Percentiles rank a stretch among this genome's conserved stretches.
Conservation (phyloP, 2,888 invertebrate genomes). For the Ptycholaimellus sp. region DNA sequence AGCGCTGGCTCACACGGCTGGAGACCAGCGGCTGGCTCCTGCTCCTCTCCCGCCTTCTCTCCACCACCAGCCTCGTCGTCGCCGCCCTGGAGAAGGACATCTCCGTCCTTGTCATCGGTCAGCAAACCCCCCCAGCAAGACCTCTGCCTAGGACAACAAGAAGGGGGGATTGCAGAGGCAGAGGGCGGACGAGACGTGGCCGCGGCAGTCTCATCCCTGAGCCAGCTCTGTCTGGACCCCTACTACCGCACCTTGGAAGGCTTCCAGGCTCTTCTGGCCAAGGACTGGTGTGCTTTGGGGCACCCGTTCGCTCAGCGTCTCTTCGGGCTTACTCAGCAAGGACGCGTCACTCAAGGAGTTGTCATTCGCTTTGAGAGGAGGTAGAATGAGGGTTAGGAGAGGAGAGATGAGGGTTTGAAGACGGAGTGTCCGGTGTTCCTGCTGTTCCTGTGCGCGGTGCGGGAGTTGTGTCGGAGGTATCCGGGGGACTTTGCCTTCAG, state of each 20-base stretch:
- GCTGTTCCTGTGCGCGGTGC: constrained; percentile 68
- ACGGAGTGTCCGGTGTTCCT: constrained; percentile 67
- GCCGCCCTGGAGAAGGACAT: too few relatives aligned
- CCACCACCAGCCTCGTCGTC: too few relatives aligned
- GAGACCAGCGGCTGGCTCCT: constrained; percentile 53
- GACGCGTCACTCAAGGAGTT: too few relatives aligned
- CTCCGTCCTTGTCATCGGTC: too few relatives aligned
- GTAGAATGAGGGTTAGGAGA: too few relatives aligned
- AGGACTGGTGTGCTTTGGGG: constrained; percentile 47
- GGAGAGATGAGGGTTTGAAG: too few relatives aligned
- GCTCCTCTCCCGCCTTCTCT: constrained; percentile 46
- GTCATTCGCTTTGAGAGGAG: too few relatives aligned
- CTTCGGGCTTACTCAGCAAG: too few relatives aligned
- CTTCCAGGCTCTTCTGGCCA: constrained; percentile 68
- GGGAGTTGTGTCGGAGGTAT: constrained; percentile 66
- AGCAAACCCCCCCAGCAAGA: too few relatives aligned
- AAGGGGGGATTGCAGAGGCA: constrained; percentile 37
- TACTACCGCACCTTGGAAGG: constrained; percentile 55
- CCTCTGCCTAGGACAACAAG: too few relatives aligned
- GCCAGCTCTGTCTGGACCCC: constrained; percentile 62
- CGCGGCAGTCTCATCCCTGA: constrained; percentile 52
- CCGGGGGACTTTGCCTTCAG: constrained; percentile 68
- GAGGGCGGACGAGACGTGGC: constrained; percentile 58
- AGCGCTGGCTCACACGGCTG: constrained; percentile 32
- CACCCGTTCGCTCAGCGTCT: constrained; percentile 14